These are phyloP conservation scores for Cerastis rubricosa DNA, from an alignment of 2,888 invertebrate genomes.

Conservation along the genomic window DNA sequence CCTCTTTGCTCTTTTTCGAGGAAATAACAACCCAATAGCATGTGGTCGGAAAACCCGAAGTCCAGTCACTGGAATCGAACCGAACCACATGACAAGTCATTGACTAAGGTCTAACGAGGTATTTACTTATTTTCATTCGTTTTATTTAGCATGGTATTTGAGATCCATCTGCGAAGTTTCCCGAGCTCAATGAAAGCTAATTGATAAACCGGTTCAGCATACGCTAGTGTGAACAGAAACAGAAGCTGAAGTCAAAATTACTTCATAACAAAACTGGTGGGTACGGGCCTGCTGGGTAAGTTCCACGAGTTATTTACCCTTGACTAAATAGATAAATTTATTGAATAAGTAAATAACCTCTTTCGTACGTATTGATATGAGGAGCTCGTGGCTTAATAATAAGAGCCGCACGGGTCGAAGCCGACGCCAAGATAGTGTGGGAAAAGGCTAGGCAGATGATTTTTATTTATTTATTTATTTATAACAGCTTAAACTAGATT, in stretches of 20 bases:
- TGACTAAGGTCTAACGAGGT: neutral
- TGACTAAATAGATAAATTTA: slow-evolving; percentile 26
- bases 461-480: too few relatives aligned
- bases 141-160: neutral
- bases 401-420: too few relatives aligned
- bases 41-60: neutral
- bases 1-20: neutral
- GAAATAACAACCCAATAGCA: neutral
- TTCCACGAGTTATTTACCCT: slow-evolving; percentile 45
- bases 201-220: slow-evolving; percentile 26
- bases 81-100: neutral
- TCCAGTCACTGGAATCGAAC: neutral
- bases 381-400: too few relatives aligned
- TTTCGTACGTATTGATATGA: too few relatives aligned
- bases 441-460: too few relatives aligned
- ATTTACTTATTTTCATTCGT: neutral
- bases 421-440: too few relatives aligned
- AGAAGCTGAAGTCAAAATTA: slow-evolving; percentile 27
- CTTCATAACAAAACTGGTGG: slow-evolving; percentile 5
- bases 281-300: neutral
- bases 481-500: too few relatives aligned
- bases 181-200: slow-evolving; percentile 20
- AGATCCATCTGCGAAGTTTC: slow-evolving; percentile 1
- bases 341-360: slow-evolving; percentile 13
- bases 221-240: slow-evolving; percentile 25